Percentiles rank a stretch among this genome's conserved stretches.
These are phyloP conservation scores for Cantharis lateralis DNA, from an alignment of 2,888 invertebrate species.

Conservation along the genomic window DNA sequence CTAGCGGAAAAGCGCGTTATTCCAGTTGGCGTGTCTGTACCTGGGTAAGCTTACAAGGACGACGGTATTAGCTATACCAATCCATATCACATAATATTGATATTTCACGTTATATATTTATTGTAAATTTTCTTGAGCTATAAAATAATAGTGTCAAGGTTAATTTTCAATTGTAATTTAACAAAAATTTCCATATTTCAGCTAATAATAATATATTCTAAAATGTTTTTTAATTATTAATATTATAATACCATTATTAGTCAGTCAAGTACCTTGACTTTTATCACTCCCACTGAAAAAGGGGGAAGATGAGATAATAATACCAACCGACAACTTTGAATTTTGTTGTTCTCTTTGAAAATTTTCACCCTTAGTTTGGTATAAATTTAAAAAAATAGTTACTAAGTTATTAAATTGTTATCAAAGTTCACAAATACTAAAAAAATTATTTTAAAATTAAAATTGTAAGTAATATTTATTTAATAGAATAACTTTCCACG, in stretches of 20 bases:
- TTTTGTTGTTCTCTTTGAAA: background rate
- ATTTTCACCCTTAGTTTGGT: background rate
- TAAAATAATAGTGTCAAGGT: conserved; percentile 23
- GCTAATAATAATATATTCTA: background rate
- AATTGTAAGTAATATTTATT: no score
- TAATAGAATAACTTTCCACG: no score
- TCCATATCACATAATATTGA: conserved; percentile 24
- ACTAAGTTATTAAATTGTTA: no score
- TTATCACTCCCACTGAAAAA: background rate
- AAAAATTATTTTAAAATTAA: no score
- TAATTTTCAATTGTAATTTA: background rate
- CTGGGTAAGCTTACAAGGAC: conserved; percentile 26
- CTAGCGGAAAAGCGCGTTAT: conserved; percentile 32
- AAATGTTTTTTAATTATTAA: background rate
- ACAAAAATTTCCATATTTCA: background rate
- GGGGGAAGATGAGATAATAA: background rate
- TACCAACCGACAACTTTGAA: background rate
- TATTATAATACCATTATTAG: background rate
- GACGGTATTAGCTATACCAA: conserved; percentile 16
- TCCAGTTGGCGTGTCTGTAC: conserved; percentile 24
- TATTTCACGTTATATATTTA: conserved; percentile 5
- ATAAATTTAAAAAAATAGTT: no score
- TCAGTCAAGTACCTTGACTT: background rate
- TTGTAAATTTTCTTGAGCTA: conserved; percentile 10
- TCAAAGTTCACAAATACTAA: no score